Evolutionary conservation across 2,888 invertebrate genomes (phyloP).

Genomic region (Drosophila eohydei): DNA sequence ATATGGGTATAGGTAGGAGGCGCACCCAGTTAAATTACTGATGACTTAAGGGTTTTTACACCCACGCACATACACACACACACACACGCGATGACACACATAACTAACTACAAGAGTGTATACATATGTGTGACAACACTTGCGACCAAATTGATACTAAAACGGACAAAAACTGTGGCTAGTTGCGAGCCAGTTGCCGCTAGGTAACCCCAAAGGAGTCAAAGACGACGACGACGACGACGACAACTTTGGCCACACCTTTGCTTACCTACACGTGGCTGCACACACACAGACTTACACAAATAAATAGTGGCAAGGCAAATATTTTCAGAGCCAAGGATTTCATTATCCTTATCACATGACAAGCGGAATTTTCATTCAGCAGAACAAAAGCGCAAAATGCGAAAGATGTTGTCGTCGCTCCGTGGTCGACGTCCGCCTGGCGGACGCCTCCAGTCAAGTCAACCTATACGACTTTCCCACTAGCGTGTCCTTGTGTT

Average conservation of each 20-base stretch:
- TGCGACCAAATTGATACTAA: constrained; percentile 77
- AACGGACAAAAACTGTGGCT: constrained; percentile 42
- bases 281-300: constrained; percentile 20
- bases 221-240: constrained; percentile 54
- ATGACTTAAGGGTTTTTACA: constrained; percentile 71
- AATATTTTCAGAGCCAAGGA: constrained; percentile 83
- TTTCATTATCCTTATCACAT: constrained; percentile 84
- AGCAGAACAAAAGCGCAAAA: constrained; percentile 56
- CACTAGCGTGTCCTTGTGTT: constrained; percentile 48
- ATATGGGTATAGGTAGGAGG: constrained; percentile 32
- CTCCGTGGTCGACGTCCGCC: constrained; percentile 48
- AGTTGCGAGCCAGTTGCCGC: constrained; percentile 38
- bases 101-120: constrained; percentile 12
- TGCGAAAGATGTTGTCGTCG: constrained; percentile 69
- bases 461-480: constrained; percentile 45
- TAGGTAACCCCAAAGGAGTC: constrained; percentile 65
- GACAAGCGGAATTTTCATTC: constrained; percentile 65
- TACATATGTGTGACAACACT: constrained; percentile 53
- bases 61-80: constrained; percentile 26
- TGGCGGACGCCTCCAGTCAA: constrained; percentile 51
- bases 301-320: constrained; percentile 67
- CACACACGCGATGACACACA: constrained; percentile 18
- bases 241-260: constrained; percentile 78
- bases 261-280: constrained; percentile 63
- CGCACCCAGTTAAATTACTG: constrained; percentile 50